Evolutionary conservation across 2,888 invertebrate species (phyloP).

Genomic region (Orchestes rusci): DNA sequence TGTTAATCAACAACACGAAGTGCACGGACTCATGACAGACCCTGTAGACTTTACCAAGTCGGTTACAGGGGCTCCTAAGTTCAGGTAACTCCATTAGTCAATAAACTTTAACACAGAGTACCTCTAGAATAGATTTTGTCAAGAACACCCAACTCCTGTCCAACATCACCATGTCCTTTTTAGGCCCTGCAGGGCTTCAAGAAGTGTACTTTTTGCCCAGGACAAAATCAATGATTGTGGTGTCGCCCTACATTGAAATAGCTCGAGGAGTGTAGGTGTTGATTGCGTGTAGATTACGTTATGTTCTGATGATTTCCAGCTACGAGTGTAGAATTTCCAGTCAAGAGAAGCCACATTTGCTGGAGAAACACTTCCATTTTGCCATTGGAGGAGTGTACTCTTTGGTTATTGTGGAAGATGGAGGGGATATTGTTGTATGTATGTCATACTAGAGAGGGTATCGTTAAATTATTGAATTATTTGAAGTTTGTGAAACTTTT

Average conservation of each 20-base stretch:
- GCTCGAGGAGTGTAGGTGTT: slow-evolving; percentile 51
- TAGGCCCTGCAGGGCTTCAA: slow-evolving; percentile 39
- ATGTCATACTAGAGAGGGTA: not conserved
- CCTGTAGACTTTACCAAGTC: slow-evolving; percentile 54
- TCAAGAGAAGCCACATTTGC: slow-evolving; percentile 27
- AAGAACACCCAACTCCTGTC: slow-evolving; percentile 33
- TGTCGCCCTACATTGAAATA: slow-evolving; percentile 54
- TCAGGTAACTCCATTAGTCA: slow-evolving; percentile 46
- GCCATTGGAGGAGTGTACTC: slow-evolving; percentile 52
- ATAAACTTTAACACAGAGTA: not conserved
- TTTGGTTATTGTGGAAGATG: slow-evolving; percentile 44
- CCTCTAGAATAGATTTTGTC: slow-evolving; percentile 41
- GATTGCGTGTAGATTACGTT: not conserved
- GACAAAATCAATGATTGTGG: slow-evolving; percentile 43
- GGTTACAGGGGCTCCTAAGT: slow-evolving; percentile 53
- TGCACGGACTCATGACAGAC: slow-evolving; percentile 50
- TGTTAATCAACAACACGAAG: slow-evolving; percentile 41
- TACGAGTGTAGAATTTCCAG: slow-evolving; percentile 35
- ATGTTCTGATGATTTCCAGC: slow-evolving; percentile 34
- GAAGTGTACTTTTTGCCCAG: slow-evolving; percentile 50
- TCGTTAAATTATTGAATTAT: not conserved
- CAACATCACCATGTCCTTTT: slow-evolving; percentile 40
- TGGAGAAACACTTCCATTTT: slow-evolving; percentile 33
- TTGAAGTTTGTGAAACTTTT: slow-evolving; percentile 49
- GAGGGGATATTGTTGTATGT: slow-evolving; percentile 42